Base-by-base conservation (phyloP, 2,888 invertebrate species). In the Syrphus vitripennis region DNA sequence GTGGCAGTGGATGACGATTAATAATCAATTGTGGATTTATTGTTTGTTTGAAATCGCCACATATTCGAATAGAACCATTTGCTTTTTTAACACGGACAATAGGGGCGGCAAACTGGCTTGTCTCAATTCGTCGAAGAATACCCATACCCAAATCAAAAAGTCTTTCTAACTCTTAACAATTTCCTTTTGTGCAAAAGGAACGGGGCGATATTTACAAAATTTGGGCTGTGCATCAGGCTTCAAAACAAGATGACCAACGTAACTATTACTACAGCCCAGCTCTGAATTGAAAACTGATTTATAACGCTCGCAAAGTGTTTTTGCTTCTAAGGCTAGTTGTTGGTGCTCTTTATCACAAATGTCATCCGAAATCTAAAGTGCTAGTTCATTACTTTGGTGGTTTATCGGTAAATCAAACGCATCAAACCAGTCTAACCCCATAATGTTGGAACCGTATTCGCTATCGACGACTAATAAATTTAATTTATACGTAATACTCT, bases 21-120 rank as follows among this genome's bases (percentile, higher is more conserved):
- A 50, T 37, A n/a, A 50, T 61, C 5, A 72, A 12, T 14, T 31
- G 45, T n/a, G 34, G 69, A 50, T 53, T 53, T 9, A 40, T 40
- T 24, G 69, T 40, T 2, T 59, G 19, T 16, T 48, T 59, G 9
- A 59, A 34, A 24, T 72, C 59, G 9, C 72, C 72, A 61, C 61
- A 59, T 21, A 74, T 31, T 4, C 53, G 40, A 14, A 63, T 6
- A 1, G 24, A 19, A 29, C 63, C 53, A 42, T 55, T 65, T 5
- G 63, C 6, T 2, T 76, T 67, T 1, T 45, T 16, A 12, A 61
- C 72, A 1, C 31, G 37, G 0, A 59, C 63, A 29, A 75, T 75
- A 12, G 55, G 65, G 37, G 50, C 50, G 1, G 50, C 70, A 50
- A 50, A 53, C 50, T 70, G 77, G 24, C 61, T 70, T 37, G 59